phyloP scores from a whole-genome alignment of 1,140 invertebrate species.

The Lepidurus arcticus region DNA sequence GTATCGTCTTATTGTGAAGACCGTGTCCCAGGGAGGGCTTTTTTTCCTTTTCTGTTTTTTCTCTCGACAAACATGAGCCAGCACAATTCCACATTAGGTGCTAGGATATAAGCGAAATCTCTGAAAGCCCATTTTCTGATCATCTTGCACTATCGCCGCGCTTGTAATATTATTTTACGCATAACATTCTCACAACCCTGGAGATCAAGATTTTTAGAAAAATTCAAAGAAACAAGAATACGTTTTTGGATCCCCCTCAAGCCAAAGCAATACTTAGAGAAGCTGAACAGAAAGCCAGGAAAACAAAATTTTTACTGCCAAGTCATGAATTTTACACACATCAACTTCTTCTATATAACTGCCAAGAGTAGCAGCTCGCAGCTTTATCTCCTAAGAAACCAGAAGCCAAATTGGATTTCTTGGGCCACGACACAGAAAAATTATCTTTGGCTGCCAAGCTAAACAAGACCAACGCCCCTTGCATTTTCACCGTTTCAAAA shows the following conservation, averaged over 20 bases:
- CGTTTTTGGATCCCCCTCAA: no score
- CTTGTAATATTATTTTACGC: not conserved
- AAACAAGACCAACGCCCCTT: not conserved
- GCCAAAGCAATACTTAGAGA: no score
- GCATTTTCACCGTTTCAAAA: not conserved
- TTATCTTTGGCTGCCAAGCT: not conserved
- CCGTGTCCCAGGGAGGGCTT: not conserved
- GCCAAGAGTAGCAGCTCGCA: not conserved
- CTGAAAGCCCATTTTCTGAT: not conserved
- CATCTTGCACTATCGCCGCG: not conserved
- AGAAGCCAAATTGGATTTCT: constrained; percentile 19
- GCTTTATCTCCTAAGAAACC: constrained; percentile 6
- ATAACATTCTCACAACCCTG: no score
- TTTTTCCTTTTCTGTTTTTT: not conserved
- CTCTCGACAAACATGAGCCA: constrained; percentile 21
- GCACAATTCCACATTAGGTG: constrained; percentile 17
- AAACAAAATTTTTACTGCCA: not conserved
- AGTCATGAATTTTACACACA: constrained; percentile 19
- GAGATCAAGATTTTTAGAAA: no score
- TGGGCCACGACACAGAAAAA: not conserved
- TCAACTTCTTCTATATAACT: not conserved
- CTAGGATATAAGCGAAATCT: not conserved
- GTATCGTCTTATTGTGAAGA: constrained; percentile 15
- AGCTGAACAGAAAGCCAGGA: not conserved
- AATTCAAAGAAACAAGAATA: no score